Evolutionary conservation across 2,888 invertebrate species (phyloP).

Genomic region (Idaea aversata): DNA sequence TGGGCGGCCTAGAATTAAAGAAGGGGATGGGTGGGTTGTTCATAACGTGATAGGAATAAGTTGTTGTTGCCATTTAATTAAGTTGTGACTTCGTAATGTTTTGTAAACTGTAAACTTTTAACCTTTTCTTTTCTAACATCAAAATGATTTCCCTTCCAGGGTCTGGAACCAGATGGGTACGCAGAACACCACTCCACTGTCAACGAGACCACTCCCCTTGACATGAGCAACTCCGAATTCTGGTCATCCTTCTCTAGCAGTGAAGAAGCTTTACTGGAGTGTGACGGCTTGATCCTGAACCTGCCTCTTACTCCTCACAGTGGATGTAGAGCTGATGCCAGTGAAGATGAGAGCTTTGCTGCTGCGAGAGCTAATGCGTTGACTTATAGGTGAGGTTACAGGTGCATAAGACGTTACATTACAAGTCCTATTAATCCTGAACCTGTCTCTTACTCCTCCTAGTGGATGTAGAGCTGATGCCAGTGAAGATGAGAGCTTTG

Average conservation of each 20-base stretch:
- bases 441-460: conserved; percentile 84
- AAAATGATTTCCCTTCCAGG: conserved; percentile 49
- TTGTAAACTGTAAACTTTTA: background rate
- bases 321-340: conserved; percentile 66
- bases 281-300: conserved; percentile 86
- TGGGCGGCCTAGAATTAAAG: no score
- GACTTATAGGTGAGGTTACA: conserved; percentile 80
- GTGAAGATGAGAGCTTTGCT: conserved; percentile 63
- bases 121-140: background rate
- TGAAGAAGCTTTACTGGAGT: conserved; percentile 87
- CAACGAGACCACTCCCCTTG: conserved; percentile 84
- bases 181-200: conserved; percentile 83
- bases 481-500: conserved; percentile 62
- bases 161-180: conserved; percentile 81
- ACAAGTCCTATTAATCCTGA: no score
- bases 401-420: no score
- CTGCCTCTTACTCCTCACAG: conserved; percentile 84
- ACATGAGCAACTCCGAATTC: conserved; percentile 88
- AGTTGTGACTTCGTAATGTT: no score
- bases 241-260: conserved; percentile 91
- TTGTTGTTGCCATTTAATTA: no score
- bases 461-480: conserved; percentile 68
- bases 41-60: no score
- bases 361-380: conserved; percentile 82
- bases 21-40: no score